Conservation (phyloP, 2,888 invertebrate genomes). For the Luperina nickerlii region DNA sequence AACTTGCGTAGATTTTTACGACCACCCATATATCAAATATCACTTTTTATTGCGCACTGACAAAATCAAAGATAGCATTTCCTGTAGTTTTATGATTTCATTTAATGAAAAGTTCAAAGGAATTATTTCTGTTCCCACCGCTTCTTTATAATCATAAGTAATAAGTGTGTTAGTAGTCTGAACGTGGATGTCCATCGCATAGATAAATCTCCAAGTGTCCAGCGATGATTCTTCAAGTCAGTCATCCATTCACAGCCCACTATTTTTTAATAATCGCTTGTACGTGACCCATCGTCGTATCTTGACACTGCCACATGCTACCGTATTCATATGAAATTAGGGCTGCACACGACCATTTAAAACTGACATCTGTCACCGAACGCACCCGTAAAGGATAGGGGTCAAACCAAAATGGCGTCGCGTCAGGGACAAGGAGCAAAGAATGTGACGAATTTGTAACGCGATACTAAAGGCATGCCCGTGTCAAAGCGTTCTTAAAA, state of each 20-base stretch:
- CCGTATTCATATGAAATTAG: constrained; percentile 79
- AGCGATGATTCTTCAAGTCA: constrained; percentile 51
- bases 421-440: constrained; percentile 59
- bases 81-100: constrained; percentile 56
- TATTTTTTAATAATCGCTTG: constrained; percentile 66
- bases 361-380: constrained; percentile 50
- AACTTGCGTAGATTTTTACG: constrained; percentile 49
- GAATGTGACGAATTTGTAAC: constrained; percentile 84
- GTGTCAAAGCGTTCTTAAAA: constrained; percentile 79
- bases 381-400: constrained; percentile 57
- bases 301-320: constrained; percentile 78
- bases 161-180: constrained; percentile 56
- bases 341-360: constrained; percentile 66
- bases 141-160: constrained; percentile 32
- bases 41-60: constrained; percentile 58
- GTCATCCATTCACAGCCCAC: constrained; percentile 56
- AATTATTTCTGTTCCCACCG: constrained; percentile 59
- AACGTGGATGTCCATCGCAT: constrained; percentile 33
- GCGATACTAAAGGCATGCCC: constrained; percentile 78
- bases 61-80: constrained; percentile 55
- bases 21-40: constrained; percentile 61
- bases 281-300: constrained; percentile 80
- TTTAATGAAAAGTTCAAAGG: constrained; percentile 54
- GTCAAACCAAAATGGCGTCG: constrained; percentile 55
- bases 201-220: constrained; percentile 50